Evolutionary conservation across 2,888 invertebrate species (phyloP).

Genomic region (Amorpha juglandis): DNA sequence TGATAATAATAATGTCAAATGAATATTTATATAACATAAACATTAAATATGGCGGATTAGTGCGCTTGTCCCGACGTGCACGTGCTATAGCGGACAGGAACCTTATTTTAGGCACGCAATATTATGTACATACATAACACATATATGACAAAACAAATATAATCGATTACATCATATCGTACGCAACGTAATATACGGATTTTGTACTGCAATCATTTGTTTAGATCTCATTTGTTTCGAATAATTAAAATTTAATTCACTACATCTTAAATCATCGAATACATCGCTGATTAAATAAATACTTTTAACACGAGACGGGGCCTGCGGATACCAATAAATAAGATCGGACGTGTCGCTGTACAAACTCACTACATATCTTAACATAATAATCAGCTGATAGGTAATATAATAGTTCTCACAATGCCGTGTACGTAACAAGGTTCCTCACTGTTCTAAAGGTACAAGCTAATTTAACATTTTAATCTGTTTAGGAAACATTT

Average conservation of each 20-base stretch:
- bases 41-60: constrained; percentile 9
- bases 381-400: background rate
- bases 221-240: constrained; percentile 30
- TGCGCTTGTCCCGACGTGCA: constrained; percentile 20
- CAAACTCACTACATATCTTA: background rate
- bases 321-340: constrained; percentile 11
- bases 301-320: constrained; percentile 1
- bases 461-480: constrained; percentile 24
- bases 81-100: constrained; percentile 28
- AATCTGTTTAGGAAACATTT: constrained; percentile 20
- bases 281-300: constrained; percentile 11
- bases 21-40: background rate
- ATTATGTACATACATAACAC: background rate
- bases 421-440: constrained; percentile 14
- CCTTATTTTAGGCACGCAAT: constrained; percentile 22
- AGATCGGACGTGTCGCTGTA: background rate
- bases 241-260: constrained; percentile 22
- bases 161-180: background rate
- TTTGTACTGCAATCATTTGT: constrained; percentile 38
- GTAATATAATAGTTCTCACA: constrained; percentile 5
- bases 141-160: background rate
- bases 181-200: constrained; percentile 40
- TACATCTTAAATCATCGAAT: constrained; percentile 16
- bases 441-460: constrained; percentile 24
- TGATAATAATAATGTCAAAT: background rate